Percentiles rank a stretch among this genome's conserved stretches.
phyloP scores from a whole-genome alignment of 2,888 invertebrate species.

The Iselma pallidipennis region DNA sequence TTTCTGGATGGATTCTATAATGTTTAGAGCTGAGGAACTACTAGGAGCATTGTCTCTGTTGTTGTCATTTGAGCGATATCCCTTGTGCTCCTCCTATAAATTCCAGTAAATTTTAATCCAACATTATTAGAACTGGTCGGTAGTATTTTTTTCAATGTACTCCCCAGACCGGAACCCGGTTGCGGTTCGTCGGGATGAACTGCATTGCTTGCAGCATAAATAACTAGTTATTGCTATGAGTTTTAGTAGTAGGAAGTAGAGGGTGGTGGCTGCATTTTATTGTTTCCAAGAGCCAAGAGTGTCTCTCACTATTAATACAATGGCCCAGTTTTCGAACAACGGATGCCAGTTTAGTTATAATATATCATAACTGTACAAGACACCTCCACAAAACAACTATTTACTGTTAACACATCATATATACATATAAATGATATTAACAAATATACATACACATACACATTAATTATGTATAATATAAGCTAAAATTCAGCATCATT shows the following conservation, averaged over 20 bases:
- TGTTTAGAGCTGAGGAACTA: no score
- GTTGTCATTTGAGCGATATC: no score
- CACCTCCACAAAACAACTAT: constrained; percentile 34
- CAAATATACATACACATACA: not conserved
- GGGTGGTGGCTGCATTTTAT: not conserved
- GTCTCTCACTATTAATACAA: constrained; percentile 32
- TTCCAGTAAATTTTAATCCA: not conserved
- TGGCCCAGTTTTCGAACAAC: constrained; percentile 34
- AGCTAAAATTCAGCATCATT: not conserved
- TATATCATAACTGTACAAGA: constrained; percentile 36
- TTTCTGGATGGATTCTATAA: no score
- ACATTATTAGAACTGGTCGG: not conserved
- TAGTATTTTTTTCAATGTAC: not conserved
- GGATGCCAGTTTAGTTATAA: constrained; percentile 32
- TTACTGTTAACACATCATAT: constrained; percentile 19
- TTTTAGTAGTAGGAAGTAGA: not conserved
- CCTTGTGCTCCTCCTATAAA: no score
- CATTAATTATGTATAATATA: no score
- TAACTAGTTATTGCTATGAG: constrained; percentile 24
- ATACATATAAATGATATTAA: constrained; percentile 3
- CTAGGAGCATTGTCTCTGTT: no score
- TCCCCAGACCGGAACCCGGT: not conserved
- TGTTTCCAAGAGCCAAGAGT: constrained; percentile 1
- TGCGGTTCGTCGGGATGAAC: constrained; percentile 6
- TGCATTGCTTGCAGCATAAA: constrained; percentile 24